A percentile compares a stretch with the other conserved stretches of the same genome.
These are phyloP conservation scores for Octodon degus DNA, from an alignment of 2,113 vertebrate species.

Conservation along the genomic window DNA sequence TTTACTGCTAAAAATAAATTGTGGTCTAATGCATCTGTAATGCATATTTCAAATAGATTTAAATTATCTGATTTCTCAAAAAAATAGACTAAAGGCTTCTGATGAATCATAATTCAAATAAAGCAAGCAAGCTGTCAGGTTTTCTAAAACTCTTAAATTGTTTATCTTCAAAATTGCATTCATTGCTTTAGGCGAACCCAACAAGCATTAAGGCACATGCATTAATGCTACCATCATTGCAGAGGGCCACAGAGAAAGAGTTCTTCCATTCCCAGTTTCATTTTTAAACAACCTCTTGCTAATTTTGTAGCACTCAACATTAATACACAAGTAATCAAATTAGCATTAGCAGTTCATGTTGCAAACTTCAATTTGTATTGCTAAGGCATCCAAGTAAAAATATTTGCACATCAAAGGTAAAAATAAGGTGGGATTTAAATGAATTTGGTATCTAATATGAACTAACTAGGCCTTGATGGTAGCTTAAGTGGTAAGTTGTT, in stretches of 20 bases:
- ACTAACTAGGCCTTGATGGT: constrained; percentile 69
- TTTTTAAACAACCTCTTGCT: constrained; percentile 75
- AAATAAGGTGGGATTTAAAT: constrained; percentile 73
- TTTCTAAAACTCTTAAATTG: constrained; percentile 61
- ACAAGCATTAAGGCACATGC: constrained; percentile 81
- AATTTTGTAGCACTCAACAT: constrained; percentile 82
- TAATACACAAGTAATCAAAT: constrained; percentile 81
- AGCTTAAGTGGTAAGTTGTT: constrained; percentile 73
- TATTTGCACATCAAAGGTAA: constrained; percentile 78
- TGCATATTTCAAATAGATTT: constrained; percentile 49
- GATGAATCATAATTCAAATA: constrained; percentile 14
- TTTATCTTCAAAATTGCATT: constrained; percentile 55
- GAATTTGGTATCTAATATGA: constrained; percentile 67
- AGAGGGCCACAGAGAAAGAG: constrained; percentile 85
- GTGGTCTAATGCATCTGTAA: constrained; percentile 27
- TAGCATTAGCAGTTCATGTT: constrained; percentile 77
- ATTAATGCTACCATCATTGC: constrained; percentile 83
- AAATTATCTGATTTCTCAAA: constrained; percentile 49
- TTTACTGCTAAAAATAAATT: constrained; percentile 50
- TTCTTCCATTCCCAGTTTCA: constrained; percentile 90
- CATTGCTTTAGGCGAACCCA: constrained; percentile 57
- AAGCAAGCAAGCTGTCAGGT: constrained; percentile 48
- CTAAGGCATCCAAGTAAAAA: constrained; percentile 70
- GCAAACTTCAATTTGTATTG: constrained; percentile 81
- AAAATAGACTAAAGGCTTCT: neutral